These are phyloP conservation scores for Epizoanthus ramosus DNA, from an alignment of 92 coral and sea anemone genomes.

Conservation along the genomic window DNA sequence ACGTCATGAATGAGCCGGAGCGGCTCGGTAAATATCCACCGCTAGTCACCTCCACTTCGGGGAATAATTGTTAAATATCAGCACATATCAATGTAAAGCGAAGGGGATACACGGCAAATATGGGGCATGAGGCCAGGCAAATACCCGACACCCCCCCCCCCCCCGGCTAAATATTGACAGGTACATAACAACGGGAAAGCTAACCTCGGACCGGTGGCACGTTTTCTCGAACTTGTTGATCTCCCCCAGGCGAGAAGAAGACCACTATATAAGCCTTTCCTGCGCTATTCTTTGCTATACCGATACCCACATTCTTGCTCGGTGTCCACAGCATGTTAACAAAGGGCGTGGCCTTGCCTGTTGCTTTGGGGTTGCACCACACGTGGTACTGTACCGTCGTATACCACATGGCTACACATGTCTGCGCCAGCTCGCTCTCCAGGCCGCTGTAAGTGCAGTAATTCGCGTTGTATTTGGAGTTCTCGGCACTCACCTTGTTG, in stretches of 20 bases:
- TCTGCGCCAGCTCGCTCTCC: conserved; percentile 57
- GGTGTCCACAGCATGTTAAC: conserved; percentile 84
- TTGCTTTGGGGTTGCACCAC: conserved; percentile 74
- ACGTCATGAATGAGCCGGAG: too few relatives aligned
- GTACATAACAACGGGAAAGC: background rate
- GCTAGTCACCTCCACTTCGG: too few relatives aligned
- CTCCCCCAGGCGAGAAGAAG: conserved; percentile 69
- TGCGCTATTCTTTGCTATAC: conserved; percentile 56
- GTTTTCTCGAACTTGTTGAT: conserved; percentile 53
- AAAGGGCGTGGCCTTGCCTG: conserved; percentile 76
- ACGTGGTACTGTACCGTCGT: conserved; percentile 70
- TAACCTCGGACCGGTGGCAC: conserved; percentile 80
- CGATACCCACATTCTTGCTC: conserved; percentile 74
- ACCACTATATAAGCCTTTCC: conserved; percentile 68
- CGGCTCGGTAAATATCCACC: too few relatives aligned
- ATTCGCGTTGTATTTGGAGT: conserved; percentile 72
- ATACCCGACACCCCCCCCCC: too few relatives aligned
- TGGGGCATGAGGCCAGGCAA: too few relatives aligned
- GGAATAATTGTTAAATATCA: too few relatives aligned
- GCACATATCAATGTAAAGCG: too few relatives aligned
- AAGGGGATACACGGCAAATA: too few relatives aligned
- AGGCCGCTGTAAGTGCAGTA: conserved; percentile 75
- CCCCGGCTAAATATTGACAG: too few relatives aligned
- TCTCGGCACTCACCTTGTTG: conserved; percentile 49
- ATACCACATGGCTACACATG: conserved; percentile 83